phyloP scores from a whole-genome alignment of 2,113 vertebrate genomes.

The Podilymbus podiceps region DNA sequence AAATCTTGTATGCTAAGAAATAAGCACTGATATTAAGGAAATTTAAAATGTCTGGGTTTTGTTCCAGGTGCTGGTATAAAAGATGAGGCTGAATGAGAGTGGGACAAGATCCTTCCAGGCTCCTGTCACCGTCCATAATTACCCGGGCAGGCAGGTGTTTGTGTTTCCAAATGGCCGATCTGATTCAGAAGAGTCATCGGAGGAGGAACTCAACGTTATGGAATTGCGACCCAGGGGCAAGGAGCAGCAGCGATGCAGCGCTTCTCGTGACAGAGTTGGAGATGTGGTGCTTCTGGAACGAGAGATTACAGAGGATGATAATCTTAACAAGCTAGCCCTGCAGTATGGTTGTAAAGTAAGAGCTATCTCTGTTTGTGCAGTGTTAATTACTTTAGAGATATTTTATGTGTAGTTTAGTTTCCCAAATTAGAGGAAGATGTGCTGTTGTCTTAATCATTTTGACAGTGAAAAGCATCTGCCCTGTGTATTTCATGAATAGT shows the following conservation, averaged over 20 bases:
- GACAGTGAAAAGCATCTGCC: not conserved
- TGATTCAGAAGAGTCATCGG: conserved; percentile 72
- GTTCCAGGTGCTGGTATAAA: conserved; percentile 43
- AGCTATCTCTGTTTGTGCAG: not conserved
- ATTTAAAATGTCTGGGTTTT: not conserved
- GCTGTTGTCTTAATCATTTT: not conserved
- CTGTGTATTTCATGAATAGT: not conserved
- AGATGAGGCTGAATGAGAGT: conserved; percentile 83
- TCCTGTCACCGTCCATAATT: conserved; percentile 80
- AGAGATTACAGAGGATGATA: conserved; percentile 82
- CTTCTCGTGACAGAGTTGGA: conserved; percentile 24
- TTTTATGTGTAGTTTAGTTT: accelerated
- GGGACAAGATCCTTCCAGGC: conserved; percentile 81
- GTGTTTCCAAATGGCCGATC: conserved; percentile 74
- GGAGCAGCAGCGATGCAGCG: conserved; percentile 52
- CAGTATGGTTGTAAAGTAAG: conserved; percentile 95
- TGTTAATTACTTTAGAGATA: accelerated
- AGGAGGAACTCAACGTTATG: conserved; percentile 80
- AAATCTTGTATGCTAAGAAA: not conserved
- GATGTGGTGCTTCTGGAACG: conserved; percentile 81
- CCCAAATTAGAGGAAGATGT: not conserved
- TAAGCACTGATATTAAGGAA: not conserved
- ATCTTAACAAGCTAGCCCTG: conserved; percentile 90
- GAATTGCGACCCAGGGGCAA: conserved; percentile 74
- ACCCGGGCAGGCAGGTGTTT: conserved; percentile 83